Evolutionary conservation across 2,797 vertebrate genomes (phyloP), one percentile per base, ranked within the genome.

Genomic region (Chloroceryle amazona): DNA sequence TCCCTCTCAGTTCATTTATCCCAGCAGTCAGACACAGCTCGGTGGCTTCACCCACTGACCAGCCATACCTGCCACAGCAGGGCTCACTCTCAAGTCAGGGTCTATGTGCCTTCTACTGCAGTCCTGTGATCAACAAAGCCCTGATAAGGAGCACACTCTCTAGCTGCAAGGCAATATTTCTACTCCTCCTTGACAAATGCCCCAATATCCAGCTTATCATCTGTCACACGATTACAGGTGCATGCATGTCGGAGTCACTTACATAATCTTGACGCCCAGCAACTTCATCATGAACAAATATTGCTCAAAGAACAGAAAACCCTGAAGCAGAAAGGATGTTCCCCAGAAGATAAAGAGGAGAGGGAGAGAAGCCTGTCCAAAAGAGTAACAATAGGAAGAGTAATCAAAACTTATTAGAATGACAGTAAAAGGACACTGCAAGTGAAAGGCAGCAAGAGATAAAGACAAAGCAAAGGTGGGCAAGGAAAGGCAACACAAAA

Each of bases 401-500:
- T 39, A 88, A 89, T 81, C 70, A 89, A 88, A 95, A 86, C 66
- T 83, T 80, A 84, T 10, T 51, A 79, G 52, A 86, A 71, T 8
- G 37, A 35, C 60, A 81, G 70, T 25, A 81, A 83, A 88, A 92
- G 42, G 85, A 60, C 41, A 63, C 25, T 16, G 65, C 20, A 55
- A 84, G 46, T 35, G 28, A 82, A 61, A 94, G 41, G 81, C 19
- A 78, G 74, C 15, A 39, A 67, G 47, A 87, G 65, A 92, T 76
- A 76, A 92, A 92, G 83, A 82, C 82, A 75, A 90, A 89, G 63
- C 46, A 70, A 90, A 93, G 46, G 70, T 84, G 73, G 51, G 46
- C 46, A 73, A 88, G 70, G 46, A 71, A 78, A 81, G 35, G 28
- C 31, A 86, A 31, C 42, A 35, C 33, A 81, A 46, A 78, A 90